Evolutionary conservation across 2,113 vertebrate genomes (phyloP), one percentile per base, ranked within the genome.

Genomic region (Pycnonotus jocosus): DNA sequence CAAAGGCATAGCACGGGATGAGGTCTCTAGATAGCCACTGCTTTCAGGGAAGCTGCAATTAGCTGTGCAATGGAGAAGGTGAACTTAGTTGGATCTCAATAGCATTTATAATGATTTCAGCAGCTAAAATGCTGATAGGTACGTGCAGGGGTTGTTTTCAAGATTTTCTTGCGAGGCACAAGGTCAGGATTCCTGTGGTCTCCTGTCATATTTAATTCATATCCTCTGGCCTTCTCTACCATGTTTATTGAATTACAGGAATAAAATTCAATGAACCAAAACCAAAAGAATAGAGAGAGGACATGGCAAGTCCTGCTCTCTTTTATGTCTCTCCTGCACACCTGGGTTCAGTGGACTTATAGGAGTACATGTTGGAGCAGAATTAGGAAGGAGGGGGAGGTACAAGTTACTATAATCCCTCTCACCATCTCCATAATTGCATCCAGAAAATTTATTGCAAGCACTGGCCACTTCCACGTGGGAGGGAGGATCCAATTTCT

Each of bases 201-300:
- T 92, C 94, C 51, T 89, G 91, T 90, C 96, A 96, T 96, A 91
- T 96, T 97, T 96, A 96, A 97, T 97, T 93, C 90, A 97, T 95
- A 85, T 90, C 92, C 87, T 92, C 84, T 81, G 47, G 83, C 57
- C 81, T 74, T 83, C 90, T 88, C 71, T 31, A 74, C 60, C 88
- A 76, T 30, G 28, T 91, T 94, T 94, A 95, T 95, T 96, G 93
- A 94, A 93, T 97, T 96, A 94, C 30, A 81, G 79, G 65, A 91
- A 93, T 93, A 91, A 92, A 97, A 96, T 93, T 88, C 89, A 96
- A 78, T 86, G 93, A 91, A 77, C 91, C 89, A 93, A 95, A 95
- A 95, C 60, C 81, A 93, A 94, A 95, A 85, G 66, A 93, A 90
- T 71, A 77, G 48, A 90, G 85, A 79, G 68, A 83, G 44, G 47